Evolutionary conservation across 2,888 invertebrate genomes (phyloP).

Genomic region (Scaptomyza flava): DNA sequence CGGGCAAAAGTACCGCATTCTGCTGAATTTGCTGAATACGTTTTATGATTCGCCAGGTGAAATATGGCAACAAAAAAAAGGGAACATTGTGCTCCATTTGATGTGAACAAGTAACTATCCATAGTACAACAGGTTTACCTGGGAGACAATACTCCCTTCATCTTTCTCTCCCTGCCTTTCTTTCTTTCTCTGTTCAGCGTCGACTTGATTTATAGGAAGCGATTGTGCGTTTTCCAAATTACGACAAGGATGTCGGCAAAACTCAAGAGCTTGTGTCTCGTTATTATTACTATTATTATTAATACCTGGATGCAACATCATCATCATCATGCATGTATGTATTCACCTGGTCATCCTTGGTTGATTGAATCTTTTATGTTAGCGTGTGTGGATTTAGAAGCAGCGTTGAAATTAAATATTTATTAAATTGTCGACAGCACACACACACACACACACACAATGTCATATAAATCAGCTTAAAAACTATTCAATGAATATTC

Average conservation of each 20-base stretch:
- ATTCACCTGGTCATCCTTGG: conserved; percentile 18
- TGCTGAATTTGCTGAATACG: conserved; percentile 31
- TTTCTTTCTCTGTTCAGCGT: conserved; percentile 2
- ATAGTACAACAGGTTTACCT: conserved; percentile 61
- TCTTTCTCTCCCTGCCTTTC: too few relatives aligned
- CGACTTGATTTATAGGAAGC: conserved; percentile 75
- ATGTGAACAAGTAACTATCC: conserved; percentile 54
- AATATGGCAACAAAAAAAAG: conserved; percentile 54
- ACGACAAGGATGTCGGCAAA: conserved; percentile 69
- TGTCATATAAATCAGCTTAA: conserved; percentile 79
- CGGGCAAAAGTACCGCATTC: conserved; percentile 20
- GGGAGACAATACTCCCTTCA: conserved; percentile 1
- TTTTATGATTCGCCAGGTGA: conserved; percentile 64
- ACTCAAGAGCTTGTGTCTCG: conserved; percentile 20
- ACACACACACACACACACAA: conserved; percentile 56
- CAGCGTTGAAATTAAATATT: conserved; percentile 77
- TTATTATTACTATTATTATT: conserved; percentile 67
- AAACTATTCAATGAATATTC: conserved; percentile 83
- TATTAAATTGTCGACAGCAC: conserved; percentile 74
- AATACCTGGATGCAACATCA: conserved; percentile 64
- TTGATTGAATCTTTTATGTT: conserved; percentile 78
- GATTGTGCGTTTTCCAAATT: conserved; percentile 80
- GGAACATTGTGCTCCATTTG: conserved; percentile 44
- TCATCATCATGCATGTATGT: conserved; percentile 30
- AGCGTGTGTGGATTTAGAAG: conserved; percentile 70